Base-by-base conservation (phyloP, 2,888 invertebrate genomes). In the Tubulanus polymorphus region DNA sequence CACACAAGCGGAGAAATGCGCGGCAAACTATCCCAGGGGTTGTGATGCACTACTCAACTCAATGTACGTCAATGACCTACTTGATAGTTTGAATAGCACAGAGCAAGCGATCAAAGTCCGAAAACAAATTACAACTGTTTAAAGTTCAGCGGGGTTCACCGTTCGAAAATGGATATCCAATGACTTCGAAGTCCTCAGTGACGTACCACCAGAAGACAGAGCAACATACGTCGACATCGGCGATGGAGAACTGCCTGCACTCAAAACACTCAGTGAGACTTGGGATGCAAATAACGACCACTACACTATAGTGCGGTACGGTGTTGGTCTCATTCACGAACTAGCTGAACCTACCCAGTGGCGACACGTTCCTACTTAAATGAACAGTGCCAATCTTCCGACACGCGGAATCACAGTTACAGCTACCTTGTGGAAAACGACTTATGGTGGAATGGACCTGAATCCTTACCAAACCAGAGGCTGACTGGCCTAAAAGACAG, bases 141-240 rank as follows among this genome's bases (percentile, higher is more conserved):
- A 20, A 8, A 15, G 15, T 5, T 20, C 41, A 8, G 54, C 56
- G 20, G 54, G 54, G 2, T 55, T 56, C 45, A 27, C 28, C 20
- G 53, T 53, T 5, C 15, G 56, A 32, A 56, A 56, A 27, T 56
- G 54, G 56, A 25, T 56, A 6, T 56, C 54, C 2, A 56, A 56
- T 28, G 12, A 15, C 32, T 12, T 8, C 37, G 18, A 12, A 23
- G 51, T 54, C 5, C 18, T 51, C 18, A 20, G 15, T 15, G 20
- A 51, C 3, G 29, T 54, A n/a, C 54, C 54, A 8, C 20, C 18
- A 15, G 6, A 41, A 5, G 15, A 51, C 27, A 15, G 5, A 30
- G 37, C 41, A 5, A 41, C 41, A 41, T 8, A 5, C 6, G 18
- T 53, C 3, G 20, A 41, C 20, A 27, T 55, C 12, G 52, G 47